phyloP scores from a whole-genome alignment of 2,113 vertebrate genomes.

The Alectura lathami region DNA sequence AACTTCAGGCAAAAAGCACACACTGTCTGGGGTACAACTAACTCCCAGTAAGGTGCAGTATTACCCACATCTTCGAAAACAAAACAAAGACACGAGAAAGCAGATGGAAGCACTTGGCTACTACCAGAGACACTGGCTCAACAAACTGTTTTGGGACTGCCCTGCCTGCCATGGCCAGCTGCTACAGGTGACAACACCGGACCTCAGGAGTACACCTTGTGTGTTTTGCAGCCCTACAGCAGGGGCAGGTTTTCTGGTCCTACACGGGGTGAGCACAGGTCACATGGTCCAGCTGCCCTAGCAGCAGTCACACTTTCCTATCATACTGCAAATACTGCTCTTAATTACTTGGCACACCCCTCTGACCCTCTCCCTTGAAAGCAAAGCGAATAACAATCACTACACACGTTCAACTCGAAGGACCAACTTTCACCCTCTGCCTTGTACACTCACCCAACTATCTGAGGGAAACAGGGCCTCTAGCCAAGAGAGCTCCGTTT shows the following conservation, averaged over 20 bases:
- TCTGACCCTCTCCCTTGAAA: not conserved
- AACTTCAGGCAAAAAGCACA: not conserved
- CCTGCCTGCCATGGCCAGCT: not conserved
- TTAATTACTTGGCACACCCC: not conserved
- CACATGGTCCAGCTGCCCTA: not conserved
- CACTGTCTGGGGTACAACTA: not conserved
- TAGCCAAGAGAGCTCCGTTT: not conserved
- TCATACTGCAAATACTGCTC: not conserved
- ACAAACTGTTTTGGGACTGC: not conserved
- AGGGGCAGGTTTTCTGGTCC: not conserved
- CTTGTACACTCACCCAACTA: not conserved
- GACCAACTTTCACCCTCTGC: not conserved
- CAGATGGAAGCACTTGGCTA: not conserved
- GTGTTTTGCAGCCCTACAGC: not conserved
- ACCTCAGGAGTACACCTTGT: not conserved
- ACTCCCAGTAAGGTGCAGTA: not conserved
- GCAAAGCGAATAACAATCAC: conserved; percentile 5
- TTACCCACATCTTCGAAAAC: not conserved
- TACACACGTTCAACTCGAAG: not conserved
- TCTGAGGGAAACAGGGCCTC: conserved; percentile 1
- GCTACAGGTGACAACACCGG: not conserved
- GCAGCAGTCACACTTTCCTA: not conserved
- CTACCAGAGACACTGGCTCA: not conserved
- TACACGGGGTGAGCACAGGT: rapidly evolving
- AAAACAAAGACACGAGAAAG: not conserved